phyloP scores from a whole-genome alignment of 1,140 invertebrate genomes.

The Drosophila gunungcola region DNA sequence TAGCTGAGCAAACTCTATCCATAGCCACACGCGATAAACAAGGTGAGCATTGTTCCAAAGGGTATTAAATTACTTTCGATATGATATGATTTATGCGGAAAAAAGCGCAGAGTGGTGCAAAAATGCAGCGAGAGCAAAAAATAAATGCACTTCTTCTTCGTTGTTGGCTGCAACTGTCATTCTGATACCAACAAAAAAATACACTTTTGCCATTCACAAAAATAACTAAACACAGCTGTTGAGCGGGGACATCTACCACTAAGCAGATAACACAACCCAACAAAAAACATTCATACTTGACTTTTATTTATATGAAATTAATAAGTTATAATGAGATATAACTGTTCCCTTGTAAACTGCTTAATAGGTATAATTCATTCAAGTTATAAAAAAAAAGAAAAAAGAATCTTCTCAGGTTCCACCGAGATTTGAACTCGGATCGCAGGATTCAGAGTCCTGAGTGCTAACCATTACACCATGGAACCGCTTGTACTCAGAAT shows the following conservation, averaged over 20 bases:
- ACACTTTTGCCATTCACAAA: neutral
- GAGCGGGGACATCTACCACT: neutral
- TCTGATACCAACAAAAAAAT: neutral
- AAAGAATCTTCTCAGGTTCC: constrained; percentile 50
- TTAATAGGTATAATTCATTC: too few relatives aligned
- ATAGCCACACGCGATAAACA: constrained; percentile 24
- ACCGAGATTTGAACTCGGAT: constrained; percentile 94
- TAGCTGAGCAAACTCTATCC: constrained; percentile 20
- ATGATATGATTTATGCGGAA: neutral
- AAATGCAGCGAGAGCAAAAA: constrained; percentile 40
- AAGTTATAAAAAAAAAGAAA: neutral
- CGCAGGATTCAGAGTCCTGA: constrained; percentile 96
- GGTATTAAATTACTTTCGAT: constrained; percentile 10
- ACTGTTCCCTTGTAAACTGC: too few relatives aligned
- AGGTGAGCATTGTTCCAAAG: constrained; percentile 20
- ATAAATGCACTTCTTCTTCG: constrained; percentile 27
- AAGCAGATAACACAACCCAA: neutral
- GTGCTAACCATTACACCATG: constrained; percentile 96
- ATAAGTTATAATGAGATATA: too few relatives aligned
- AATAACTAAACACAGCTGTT: neutral
- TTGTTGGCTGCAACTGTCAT: constrained; percentile 8
- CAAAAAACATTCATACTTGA: rapidly evolving
- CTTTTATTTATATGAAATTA: neutral
- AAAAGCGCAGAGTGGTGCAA: constrained; percentile 10
- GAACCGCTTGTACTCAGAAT: constrained; percentile 55